Evolutionary conservation across 2,113 vertebrate genomes (phyloP).

Genomic region (Struthio camelus): DNA sequence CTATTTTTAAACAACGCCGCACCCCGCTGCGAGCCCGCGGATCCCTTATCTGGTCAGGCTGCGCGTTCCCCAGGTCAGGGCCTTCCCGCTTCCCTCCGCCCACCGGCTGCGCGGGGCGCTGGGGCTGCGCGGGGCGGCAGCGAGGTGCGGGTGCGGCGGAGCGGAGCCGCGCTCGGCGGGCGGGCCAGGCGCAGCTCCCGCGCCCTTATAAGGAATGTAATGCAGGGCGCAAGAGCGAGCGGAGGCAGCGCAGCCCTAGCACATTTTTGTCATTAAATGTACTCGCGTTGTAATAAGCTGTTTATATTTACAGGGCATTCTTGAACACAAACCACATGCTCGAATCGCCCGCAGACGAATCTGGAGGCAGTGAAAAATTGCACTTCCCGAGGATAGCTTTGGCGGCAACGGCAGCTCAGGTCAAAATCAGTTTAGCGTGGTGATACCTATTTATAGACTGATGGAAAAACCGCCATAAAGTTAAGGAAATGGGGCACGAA

Average conservation of each 20-base stretch:
- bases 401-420: neutral
- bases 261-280: conserved; percentile 26
- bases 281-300: neutral
- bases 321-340: neutral
- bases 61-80: too few species aligned
- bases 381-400: neutral
- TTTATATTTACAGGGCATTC: conserved; percentile 47
- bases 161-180: too few species aligned
- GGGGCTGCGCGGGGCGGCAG: neutral
- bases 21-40: too few species aligned
- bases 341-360: neutral
- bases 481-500: neutral
- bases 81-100: neutral
- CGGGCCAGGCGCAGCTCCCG: neutral
- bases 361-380: neutral
- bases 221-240: neutral
- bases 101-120: neutral
- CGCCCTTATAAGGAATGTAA: conserved; percentile 44
- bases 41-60: too few species aligned
- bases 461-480: neutral
- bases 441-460: neutral
- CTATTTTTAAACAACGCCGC: neutral
- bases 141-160: too few species aligned
- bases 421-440: neutral
- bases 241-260: neutral